Percentiles rank a stretch among this genome's conserved stretches.
phyloP scores from a whole-genome alignment of 2,888 invertebrate genomes.

The Pseudoips prasinana region DNA sequence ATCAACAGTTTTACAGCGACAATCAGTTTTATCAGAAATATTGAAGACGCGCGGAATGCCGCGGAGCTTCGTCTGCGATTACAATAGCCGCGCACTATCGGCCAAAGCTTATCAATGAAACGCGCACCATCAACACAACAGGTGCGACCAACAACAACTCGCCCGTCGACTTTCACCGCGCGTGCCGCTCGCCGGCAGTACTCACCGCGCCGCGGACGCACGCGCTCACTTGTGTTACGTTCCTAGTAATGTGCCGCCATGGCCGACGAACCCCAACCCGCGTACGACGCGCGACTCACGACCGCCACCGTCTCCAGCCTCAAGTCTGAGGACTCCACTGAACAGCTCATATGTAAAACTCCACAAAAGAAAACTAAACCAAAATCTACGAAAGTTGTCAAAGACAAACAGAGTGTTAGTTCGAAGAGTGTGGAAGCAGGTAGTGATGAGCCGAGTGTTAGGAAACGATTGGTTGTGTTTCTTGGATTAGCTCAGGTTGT shows the following conservation, averaged over 20 bases:
- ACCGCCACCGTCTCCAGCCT: slow-evolving; percentile 73
- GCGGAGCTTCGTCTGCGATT: too few relatives aligned
- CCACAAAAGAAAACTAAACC: slow-evolving; percentile 58
- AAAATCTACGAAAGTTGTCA: slow-evolving; percentile 36
- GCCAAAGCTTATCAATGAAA: too few relatives aligned
- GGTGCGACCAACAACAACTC: slow-evolving; percentile 14
- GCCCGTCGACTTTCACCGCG: slow-evolving; percentile 33
- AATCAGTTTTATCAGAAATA: too few relatives aligned
- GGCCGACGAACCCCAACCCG: slow-evolving; percentile 37
- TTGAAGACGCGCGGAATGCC: too few relatives aligned
- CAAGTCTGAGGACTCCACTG: slow-evolving; percentile 79
- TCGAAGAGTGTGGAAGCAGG: slow-evolving; percentile 69
- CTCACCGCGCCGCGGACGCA: slow-evolving; percentile 28
- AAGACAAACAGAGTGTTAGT: slow-evolving; percentile 62
- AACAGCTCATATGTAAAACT: slow-evolving; percentile 81
- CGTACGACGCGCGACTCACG: slow-evolving; percentile 38
- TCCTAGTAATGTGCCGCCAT: slow-evolving; percentile 33
- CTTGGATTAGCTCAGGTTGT: slow-evolving; percentile 83
- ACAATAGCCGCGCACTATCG: too few relatives aligned
- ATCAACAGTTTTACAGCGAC: too few relatives aligned
- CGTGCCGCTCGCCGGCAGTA: slow-evolving; percentile 31
- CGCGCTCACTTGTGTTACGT: slow-evolving; percentile 10
- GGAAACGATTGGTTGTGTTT: slow-evolving; percentile 69
- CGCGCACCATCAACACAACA: slow-evolving; percentile 11
- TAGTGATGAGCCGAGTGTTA: slow-evolving; percentile 43